A percentile compares a stretch with the other conserved stretches of the same genome.
Conservation (phyloP, 2,888 invertebrate species). For the Octodonta nipae region DNA sequence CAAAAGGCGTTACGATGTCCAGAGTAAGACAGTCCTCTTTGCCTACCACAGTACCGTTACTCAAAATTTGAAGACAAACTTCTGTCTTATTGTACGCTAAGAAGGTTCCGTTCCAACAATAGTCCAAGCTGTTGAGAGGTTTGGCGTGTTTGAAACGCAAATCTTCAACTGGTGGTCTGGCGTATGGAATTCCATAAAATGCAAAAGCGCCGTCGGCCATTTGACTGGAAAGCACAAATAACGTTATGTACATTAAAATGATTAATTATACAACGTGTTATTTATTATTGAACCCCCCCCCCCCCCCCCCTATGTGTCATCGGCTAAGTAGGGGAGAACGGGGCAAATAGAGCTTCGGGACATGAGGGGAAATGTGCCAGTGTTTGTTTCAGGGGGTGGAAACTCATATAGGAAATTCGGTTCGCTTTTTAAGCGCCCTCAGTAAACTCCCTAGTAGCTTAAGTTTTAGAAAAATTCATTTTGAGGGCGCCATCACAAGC, state of each 20-base stretch:
- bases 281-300: too few species aligned
- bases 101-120: constrained; percentile 69
- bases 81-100: constrained; percentile 53
- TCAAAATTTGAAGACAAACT: constrained; percentile 56
- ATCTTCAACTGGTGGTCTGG: constrained; percentile 54
- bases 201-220: constrained; percentile 63
- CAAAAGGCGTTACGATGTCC: constrained; percentile 70
- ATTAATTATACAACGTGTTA: constrained; percentile 2
- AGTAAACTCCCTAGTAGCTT: too few species aligned
- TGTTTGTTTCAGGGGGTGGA: too few species aligned
- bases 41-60: constrained; percentile 53
- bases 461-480: too few species aligned
- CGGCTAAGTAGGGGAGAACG: too few species aligned
- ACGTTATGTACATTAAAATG: too few species aligned
- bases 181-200: constrained; percentile 73
- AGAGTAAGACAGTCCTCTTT: constrained; percentile 71
- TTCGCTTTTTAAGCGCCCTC: too few species aligned
- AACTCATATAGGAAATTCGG: too few species aligned
- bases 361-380: too few species aligned
- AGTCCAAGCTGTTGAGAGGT: constrained; percentile 49
- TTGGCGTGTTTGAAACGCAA: constrained; percentile 59
- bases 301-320: too few species aligned
- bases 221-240: constrained; percentile 36
- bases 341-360: too few species aligned
- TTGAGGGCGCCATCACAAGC: too few species aligned